A percentile compares a stretch with the other conserved stretches of the same genome.
These are phyloP conservation scores for Brachypalpus laphriformis DNA, from an alignment of 2,888 invertebrate species.

Conservation along the genomic window DNA sequence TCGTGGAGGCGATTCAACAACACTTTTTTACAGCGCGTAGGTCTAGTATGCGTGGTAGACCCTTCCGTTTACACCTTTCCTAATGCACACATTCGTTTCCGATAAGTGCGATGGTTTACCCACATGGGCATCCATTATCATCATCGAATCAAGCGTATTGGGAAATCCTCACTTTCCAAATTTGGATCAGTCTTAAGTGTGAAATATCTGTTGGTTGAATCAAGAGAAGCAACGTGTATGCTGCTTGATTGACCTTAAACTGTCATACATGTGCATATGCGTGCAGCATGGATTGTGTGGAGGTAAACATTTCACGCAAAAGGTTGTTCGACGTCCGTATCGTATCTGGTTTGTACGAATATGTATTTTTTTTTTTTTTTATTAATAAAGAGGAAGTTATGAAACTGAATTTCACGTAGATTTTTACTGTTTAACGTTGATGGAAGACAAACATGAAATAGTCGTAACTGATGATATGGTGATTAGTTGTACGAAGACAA, in stretches of 20 bases:
- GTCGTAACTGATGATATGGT: not conserved
- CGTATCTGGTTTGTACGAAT: not conserved
- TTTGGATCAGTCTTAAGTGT: conserved; percentile 56
- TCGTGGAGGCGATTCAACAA: conserved; percentile 29
- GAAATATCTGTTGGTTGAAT: conserved; percentile 41
- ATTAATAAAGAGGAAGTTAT: conserved; percentile 26
- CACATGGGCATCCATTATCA: conserved; percentile 39
- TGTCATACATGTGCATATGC: conserved; percentile 27
- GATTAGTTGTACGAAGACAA: conserved; percentile 5
- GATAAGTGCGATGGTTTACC: conserved; percentile 22
- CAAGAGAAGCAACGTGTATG: not conserved
- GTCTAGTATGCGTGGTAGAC: conserved; percentile 53
- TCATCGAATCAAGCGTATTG: conserved; percentile 10
- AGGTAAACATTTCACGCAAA: conserved; percentile 35
- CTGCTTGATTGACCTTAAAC: conserved; percentile 58
- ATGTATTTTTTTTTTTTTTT: too few species aligned
- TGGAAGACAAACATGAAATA: not conserved
- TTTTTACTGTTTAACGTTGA: not conserved
- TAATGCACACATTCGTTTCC: conserved; percentile 44
- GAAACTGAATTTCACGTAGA: conserved; percentile 25
- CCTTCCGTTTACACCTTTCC: conserved; percentile 58
- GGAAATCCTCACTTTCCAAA: conserved; percentile 65
- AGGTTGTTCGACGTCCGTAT: conserved; percentile 14
- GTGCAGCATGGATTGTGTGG: conserved; percentile 14
- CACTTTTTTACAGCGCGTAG: conserved; percentile 50